Base-by-base conservation (phyloP, 2,888 invertebrate species). In the Drosophila yooni region DNA sequence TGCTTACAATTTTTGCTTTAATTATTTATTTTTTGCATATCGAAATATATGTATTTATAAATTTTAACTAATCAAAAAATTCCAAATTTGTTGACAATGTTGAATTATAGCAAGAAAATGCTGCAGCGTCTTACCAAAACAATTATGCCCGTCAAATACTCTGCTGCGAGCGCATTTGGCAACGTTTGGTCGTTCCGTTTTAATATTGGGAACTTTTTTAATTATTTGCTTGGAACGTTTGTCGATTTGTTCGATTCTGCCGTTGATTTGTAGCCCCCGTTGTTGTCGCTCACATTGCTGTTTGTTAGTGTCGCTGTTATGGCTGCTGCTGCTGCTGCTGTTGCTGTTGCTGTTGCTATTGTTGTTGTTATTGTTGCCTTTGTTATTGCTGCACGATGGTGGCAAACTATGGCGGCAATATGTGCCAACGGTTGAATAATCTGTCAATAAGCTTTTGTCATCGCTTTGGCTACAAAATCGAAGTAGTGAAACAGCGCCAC, bases 141-240 rank as follows among this genome's bases (percentile, higher is more conserved):
- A 27, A 13, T 7, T 29, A 43, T 56, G 29, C 38, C 64, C 29
- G 4, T 0, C 5, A 7, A 13, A 21, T 50, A 52, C 51, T 25
- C 33, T 36, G 21, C 21, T 34, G 11, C 4, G 13, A 8, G 4
- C 56, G 59, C 54, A 70, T 82, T 77, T 81, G 82, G 81, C 77
- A 82, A 66, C 74, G 75, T 60, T 73, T 38, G 40, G 59, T 66
- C 70, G 77, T 72, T 76, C 82, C 76, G 81, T 91, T 92, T 92
- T 91, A 91, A 91, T 92, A 91, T 91, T 92, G 85, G 84, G 79
- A 91, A 91, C 92, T 91, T 91, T 91, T 92, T 91, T 92, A 91
- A 91, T 91, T 92, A 91, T 92, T 91, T 91, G 88, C 91, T 89
- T 75, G 78, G 74, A 84, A 76, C 75, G 88, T 58, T 87, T 72